These are phyloP conservation scores for Drosophila planitibia DNA, from an alignment of 2,888 invertebrate species.

Conservation along the genomic window DNA sequence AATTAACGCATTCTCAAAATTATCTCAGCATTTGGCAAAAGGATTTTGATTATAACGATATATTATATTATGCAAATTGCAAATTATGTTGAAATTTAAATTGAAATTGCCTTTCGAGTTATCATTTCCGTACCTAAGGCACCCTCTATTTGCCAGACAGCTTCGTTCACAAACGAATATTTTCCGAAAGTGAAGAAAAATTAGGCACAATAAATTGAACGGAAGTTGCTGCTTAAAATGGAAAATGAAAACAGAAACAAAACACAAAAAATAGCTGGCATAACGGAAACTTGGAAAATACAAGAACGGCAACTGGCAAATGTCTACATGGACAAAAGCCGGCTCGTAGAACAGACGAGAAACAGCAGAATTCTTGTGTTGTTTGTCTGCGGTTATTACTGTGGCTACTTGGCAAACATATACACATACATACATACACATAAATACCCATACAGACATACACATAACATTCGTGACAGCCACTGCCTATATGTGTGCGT, in stretches of 20 bases:
- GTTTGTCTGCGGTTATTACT: slow-evolving; percentile 65
- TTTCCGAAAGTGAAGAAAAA: slow-evolving; percentile 76
- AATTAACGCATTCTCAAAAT: background rate
- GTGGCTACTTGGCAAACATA: slow-evolving; percentile 56
- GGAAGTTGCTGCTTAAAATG: slow-evolving; percentile 79
- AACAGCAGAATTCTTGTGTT: slow-evolving; percentile 31
- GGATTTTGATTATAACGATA: background rate
- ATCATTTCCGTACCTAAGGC: slow-evolving; percentile 16
- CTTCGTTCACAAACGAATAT: slow-evolving; percentile 49
- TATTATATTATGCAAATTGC: slow-evolving; percentile 21
- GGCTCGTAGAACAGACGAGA: background rate
- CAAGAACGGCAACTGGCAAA: slow-evolving; percentile 23
- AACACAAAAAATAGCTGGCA: slow-evolving; percentile 20
- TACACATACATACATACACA: background rate
- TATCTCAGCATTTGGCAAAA: background rate
- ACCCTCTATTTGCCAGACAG: slow-evolving; percentile 41
- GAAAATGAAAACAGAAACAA: slow-evolving; percentile 37
- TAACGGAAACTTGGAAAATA: slow-evolving; percentile 44
- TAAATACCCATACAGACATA: background rate
- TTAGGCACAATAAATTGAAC: slow-evolving; percentile 81
- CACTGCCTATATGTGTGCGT: background rate
- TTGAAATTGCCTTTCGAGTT: slow-evolving; percentile 25
- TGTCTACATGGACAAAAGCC: slow-evolving; percentile 16
- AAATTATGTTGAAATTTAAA: slow-evolving; percentile 28
- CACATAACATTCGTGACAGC: slow-evolving; percentile 15